These are phyloP conservation scores for Mirounga angustirostris DNA, from an alignment of 2,113 vertebrate genomes.

Conservation along the genomic window DNA sequence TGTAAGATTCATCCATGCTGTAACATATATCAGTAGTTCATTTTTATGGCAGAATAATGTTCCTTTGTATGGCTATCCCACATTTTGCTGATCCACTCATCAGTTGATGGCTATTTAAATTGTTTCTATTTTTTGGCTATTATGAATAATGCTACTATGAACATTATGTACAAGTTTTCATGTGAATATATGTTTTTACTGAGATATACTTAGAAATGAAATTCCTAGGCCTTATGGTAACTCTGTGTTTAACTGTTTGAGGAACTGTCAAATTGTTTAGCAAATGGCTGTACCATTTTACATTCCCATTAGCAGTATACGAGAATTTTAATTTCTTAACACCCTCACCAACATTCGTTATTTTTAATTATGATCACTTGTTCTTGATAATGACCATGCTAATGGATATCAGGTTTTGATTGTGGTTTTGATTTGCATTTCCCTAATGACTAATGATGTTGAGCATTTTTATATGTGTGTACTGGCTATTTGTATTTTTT, in stretches of 20 bases:
- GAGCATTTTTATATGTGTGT: not conserved
- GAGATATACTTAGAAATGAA: not conserved
- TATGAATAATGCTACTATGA: not conserved
- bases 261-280: not conserved
- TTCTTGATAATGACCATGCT: not conserved
- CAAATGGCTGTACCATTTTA: not conserved
- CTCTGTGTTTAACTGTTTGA: not conserved
- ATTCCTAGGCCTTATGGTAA: not conserved
- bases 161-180: not conserved
- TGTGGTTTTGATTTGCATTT: constrained; percentile 10
- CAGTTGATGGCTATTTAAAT: not conserved
- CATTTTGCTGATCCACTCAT: not conserved
- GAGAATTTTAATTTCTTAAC: not conserved
- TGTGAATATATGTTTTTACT: not conserved
- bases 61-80: not conserved
- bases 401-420: not conserved
- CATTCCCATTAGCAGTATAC: not conserved
- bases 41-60: constrained; percentile 32
- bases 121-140: not conserved
- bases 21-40: not conserved
- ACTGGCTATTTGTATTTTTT: not conserved
- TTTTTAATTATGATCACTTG: not conserved
- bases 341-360: not conserved
- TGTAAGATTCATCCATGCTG: not conserved
- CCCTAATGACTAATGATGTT: not conserved